A percentile compares a stretch with the other conserved stretches of the same genome.
These are phyloP conservation scores for Valencia hispanica DNA, from an alignment of 2,797 vertebrate species.

Conservation along the genomic window DNA sequence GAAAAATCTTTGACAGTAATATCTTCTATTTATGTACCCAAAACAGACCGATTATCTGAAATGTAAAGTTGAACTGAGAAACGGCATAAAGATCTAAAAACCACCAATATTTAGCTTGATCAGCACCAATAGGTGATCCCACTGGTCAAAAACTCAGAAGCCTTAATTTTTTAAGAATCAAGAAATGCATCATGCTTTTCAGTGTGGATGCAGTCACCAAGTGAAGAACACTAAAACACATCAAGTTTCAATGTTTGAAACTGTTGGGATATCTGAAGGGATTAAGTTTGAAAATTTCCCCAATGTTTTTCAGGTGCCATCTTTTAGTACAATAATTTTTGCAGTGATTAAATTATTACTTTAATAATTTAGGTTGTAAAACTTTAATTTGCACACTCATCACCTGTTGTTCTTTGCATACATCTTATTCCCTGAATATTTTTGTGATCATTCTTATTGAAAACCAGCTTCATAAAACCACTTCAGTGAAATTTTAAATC, in stretches of 20 bases:
- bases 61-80: not conserved
- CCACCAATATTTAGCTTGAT: not conserved
- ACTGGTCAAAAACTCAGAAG: not conserved
- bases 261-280: not conserved
- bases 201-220: not conserved
- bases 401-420: too few species aligned
- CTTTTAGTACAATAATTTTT: not conserved
- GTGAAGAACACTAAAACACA: not conserved
- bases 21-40: not conserved
- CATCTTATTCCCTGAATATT: not conserved
- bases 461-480: not conserved
- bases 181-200: not conserved
- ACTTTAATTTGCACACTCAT: too few species aligned
- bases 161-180: not conserved
- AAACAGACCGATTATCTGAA: not conserved
- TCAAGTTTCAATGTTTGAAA: not conserved
- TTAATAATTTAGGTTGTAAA: too few species aligned
- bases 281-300: not conserved
- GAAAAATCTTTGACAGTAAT: not conserved
- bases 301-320: not conserved
- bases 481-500: not conserved
- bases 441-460: not conserved
- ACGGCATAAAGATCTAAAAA: not conserved
- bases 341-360: not conserved
- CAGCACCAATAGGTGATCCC: not conserved